Evolutionary conservation across 1,140 invertebrate genomes (phyloP).

Genomic region (Trachymyrmex septentrionalis): DNA sequence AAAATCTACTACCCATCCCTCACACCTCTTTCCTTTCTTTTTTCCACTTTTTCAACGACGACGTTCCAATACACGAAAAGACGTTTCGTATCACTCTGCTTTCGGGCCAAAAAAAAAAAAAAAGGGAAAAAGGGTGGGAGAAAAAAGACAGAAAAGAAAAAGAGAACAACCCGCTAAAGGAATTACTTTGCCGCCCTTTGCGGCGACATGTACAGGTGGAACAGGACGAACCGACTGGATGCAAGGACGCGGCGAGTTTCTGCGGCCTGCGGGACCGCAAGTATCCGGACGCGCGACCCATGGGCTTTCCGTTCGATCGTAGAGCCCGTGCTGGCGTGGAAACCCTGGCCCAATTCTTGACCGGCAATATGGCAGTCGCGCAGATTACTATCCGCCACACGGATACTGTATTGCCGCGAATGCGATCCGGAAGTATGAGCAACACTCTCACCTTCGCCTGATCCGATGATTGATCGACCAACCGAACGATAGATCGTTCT

Average conservation of each 20-base stretch:
- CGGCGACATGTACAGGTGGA: slow-evolving; percentile 83
- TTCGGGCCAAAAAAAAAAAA: neutral
- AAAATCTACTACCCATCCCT: slow-evolving; percentile 29
- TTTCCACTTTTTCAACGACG: slow-evolving; percentile 34
- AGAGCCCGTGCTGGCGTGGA: slow-evolving; percentile 77
- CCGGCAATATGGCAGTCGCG: slow-evolving; percentile 81
- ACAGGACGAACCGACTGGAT: slow-evolving; percentile 87
- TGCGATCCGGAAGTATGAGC: slow-evolving; percentile 59
- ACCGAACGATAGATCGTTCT: neutral
- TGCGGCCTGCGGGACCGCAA: slow-evolving; percentile 90
- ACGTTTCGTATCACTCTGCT: neutral
- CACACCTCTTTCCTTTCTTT: neutral
- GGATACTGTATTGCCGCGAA: slow-evolving; percentile 42
- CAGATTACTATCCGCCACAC: slow-evolving; percentile 76
- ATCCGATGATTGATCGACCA: slow-evolving; percentile 40
- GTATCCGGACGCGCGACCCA: slow-evolving; percentile 90
- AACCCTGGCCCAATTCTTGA: slow-evolving; percentile 81
- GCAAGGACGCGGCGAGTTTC: slow-evolving; percentile 89
- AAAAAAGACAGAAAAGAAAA: neutral
- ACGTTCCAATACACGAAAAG: slow-evolving; percentile 12
- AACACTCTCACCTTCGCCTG: slow-evolving; percentile 60
- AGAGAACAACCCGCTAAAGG: neutral
- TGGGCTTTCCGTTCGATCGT: slow-evolving; percentile 92
- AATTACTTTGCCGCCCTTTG: slow-evolving; percentile 30
- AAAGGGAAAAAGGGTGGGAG: no score